A percentile compares a stretch with the other conserved stretches of the same genome.
phyloP scores from a whole-genome alignment of 2,113 vertebrate species.

The Thinocorus orbignyianus region DNA sequence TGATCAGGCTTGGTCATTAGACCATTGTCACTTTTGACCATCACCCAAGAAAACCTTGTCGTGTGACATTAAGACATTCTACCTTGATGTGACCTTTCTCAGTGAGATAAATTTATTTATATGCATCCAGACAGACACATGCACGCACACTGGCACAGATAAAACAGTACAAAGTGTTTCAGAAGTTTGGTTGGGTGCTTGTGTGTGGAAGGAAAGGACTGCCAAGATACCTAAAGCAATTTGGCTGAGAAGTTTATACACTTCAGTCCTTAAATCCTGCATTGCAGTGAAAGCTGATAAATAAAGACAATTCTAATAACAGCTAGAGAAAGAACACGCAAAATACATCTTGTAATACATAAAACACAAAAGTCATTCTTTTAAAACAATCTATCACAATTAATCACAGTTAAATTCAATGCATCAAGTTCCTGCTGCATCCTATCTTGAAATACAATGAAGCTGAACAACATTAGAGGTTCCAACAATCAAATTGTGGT shows the following conservation, averaged over 20 bases:
- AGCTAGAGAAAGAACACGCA: neutral
- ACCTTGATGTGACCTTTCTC: neutral
- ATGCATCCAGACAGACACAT: neutral
- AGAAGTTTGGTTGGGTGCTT: neutral
- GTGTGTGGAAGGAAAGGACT: neutral
- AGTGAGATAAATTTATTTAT: neutral
- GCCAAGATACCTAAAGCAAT: neutral
- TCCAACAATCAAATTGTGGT: neutral
- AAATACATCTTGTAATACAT: neutral
- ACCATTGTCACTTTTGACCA: neutral
- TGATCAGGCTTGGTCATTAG: too few species aligned
- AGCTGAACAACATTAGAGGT: neutral
- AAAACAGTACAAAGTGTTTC: neutral
- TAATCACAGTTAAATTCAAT: neutral
- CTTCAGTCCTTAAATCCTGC: neutral
- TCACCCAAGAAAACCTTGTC: neutral
- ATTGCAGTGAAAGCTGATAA: neutral
- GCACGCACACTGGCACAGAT: neutral
- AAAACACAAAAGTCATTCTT: neutral
- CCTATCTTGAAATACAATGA: neutral
- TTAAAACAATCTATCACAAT: neutral
- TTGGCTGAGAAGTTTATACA: neutral
- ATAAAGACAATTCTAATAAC: neutral
- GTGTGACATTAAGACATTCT: neutral
- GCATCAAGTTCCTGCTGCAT: neutral